Evolutionary conservation across 2,888 invertebrate genomes (phyloP), one percentile per base, ranked within the genome.

Genomic region (Athalia cordata): DNA sequence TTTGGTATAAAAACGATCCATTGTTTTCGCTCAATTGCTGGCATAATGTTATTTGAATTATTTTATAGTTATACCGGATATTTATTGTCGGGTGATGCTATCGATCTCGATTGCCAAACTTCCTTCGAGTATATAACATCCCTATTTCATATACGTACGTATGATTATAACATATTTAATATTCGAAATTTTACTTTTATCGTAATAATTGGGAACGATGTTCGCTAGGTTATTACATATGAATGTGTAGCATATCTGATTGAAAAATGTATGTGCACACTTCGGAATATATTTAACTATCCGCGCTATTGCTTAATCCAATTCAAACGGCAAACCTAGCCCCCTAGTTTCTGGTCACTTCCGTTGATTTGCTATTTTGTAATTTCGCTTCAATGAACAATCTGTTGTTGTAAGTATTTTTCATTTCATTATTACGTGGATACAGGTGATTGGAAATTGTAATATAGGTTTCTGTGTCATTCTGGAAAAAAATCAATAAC

Each of bases 31-130:
- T 59, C 47, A 47, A 59, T 72, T 72, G 72, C 72, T 8, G 11
- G 47, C 13, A 45, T 15, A 72, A n/a, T 5, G 11, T 55, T 62
- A 13, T n/a, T 11, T 55, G n/a, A 55, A 55, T 9, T n/a, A 55
- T 29, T 29, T 29, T 55, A 55, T n/a, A 5, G 11, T 45, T 13
- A 13, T 13, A 45, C 72, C 72, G 72, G 72, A 72, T 57, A 72
- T 57, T 72, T 59, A 72, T 72, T 72, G 72, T 72, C 59, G 47
- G 6, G 72, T 47, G 72, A 72, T 72, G 72, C 47, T 72, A 72
- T 72, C 72, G 72, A 72, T 47, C 47, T 9, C 72, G 57, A 59
- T 72, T 72, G 72, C 72, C 72, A 72, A 72, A 72, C 72, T 72
- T 72, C 72, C 72, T 72, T 59, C 47, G 45, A 45, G 13, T n/a